phyloP scores from a whole-genome alignment of 2,113 vertebrate species.

The Ahaetulla prasina region DNA sequence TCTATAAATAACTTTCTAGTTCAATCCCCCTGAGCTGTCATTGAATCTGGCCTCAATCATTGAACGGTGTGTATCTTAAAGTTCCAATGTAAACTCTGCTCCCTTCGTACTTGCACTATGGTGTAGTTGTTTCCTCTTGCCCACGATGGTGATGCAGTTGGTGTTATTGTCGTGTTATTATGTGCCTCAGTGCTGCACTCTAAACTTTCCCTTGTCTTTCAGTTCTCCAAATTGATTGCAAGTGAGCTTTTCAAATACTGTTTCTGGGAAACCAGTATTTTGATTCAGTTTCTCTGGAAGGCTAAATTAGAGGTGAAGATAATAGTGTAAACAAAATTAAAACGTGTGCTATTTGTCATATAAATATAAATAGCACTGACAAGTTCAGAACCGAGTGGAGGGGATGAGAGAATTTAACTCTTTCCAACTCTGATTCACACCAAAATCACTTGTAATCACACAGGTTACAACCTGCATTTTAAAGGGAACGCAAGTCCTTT shows the following conservation, averaged over 20 bases:
- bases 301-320: not conserved
- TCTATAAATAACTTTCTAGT: not conserved
- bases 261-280: not conserved
- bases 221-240: not conserved
- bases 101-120: not conserved
- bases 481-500: not conserved
- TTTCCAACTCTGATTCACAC: not conserved
- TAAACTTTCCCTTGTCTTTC: too few relatives aligned
- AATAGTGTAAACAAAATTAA: not conserved
- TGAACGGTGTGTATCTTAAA: not conserved
- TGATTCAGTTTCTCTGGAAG: not conserved
- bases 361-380: not conserved
- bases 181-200: not conserved
- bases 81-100: not conserved
- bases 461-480: not conserved
- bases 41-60: not conserved
- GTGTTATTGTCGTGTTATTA: not conserved
- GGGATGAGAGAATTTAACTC: not conserved
- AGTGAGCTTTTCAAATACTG: not conserved
- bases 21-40: not conserved
- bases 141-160: too few relatives aligned
- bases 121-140: not conserved
- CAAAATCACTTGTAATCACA: not conserved
- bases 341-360: not conserved
- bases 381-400: not conserved